Conservation (phyloP, 2,113 vertebrate genomes). For the Pseudopipra pipra region DNA sequence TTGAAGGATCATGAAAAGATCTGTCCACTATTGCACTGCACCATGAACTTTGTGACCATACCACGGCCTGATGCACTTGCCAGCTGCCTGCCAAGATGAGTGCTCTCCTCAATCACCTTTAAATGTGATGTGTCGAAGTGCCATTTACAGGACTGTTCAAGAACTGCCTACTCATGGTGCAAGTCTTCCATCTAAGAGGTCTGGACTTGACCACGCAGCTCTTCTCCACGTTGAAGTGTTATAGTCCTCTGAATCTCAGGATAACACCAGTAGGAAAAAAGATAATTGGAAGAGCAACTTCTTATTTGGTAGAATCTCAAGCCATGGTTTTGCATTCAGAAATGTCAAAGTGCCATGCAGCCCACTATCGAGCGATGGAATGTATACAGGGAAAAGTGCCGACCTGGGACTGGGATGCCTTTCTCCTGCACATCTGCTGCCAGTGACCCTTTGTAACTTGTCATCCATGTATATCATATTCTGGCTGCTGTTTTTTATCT, state of each 20-base stretch:
- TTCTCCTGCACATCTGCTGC: neutral
- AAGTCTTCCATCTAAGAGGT: neutral
- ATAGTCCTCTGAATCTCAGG: neutral
- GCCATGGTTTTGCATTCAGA: neutral
- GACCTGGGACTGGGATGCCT: neutral
- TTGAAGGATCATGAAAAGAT: slow-evolving; percentile 86
- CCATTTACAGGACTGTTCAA: neutral
- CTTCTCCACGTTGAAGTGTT: neutral
- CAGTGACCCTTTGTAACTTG: slow-evolving; percentile 27
- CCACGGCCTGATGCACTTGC: slow-evolving; percentile 67
- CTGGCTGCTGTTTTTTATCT: neutral
- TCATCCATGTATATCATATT: neutral
- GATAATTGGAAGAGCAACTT: neutral
- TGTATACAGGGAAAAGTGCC: neutral
- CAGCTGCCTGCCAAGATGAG: slow-evolving; percentile 78
- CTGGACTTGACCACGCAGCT: neutral
- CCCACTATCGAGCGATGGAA: neutral
- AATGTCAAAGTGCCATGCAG: neutral
- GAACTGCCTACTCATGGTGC: neutral
- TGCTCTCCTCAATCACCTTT: neutral
- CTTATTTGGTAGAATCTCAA: neutral
- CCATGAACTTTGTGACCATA: slow-evolving; percentile 77
- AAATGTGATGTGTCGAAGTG: neutral
- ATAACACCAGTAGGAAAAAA: neutral
- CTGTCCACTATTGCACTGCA: slow-evolving; percentile 84